Evolutionary conservation across 2,113 vertebrate genomes (phyloP).

Genomic region (Calypte anna): DNA sequence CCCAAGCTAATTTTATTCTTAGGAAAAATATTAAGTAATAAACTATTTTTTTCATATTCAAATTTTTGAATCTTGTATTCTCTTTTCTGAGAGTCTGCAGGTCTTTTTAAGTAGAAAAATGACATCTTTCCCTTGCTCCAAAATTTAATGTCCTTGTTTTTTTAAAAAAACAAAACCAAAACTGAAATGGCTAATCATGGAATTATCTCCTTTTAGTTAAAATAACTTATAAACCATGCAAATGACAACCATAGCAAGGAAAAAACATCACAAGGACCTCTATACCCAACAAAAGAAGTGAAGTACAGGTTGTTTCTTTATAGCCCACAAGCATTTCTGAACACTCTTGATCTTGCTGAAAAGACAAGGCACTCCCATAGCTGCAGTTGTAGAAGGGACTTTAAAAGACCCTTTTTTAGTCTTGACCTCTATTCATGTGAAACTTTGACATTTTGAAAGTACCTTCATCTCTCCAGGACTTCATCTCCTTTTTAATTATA

Average conservation of each 20-base stretch:
- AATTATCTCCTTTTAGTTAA: neutral
- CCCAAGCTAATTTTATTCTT: neutral
- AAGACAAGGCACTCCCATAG: neutral
- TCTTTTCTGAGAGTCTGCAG: neutral
- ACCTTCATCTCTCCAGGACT: neutral
- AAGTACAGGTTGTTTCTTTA: neutral
- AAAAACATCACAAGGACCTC: neutral
- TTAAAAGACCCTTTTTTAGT: neutral
- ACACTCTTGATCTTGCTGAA: neutral
- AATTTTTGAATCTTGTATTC: neutral
- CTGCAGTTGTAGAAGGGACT: neutral
- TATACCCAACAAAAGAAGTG: rapidly evolving
- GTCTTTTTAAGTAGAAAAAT: neutral
- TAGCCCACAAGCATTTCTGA: neutral
- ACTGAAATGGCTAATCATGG: neutral
- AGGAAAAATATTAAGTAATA: neutral
- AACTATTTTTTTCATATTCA: neutral
- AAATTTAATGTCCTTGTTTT: neutral
- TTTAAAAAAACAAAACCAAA: neutral
- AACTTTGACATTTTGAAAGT: neutral
- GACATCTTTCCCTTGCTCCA: neutral
- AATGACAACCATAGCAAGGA: neutral
- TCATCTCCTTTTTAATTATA: neutral
- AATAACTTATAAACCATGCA: neutral
- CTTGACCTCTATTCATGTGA: neutral